phyloP scores from a whole-genome alignment of 2,888 invertebrate species.

The Dichetophora obliterata region DNA sequence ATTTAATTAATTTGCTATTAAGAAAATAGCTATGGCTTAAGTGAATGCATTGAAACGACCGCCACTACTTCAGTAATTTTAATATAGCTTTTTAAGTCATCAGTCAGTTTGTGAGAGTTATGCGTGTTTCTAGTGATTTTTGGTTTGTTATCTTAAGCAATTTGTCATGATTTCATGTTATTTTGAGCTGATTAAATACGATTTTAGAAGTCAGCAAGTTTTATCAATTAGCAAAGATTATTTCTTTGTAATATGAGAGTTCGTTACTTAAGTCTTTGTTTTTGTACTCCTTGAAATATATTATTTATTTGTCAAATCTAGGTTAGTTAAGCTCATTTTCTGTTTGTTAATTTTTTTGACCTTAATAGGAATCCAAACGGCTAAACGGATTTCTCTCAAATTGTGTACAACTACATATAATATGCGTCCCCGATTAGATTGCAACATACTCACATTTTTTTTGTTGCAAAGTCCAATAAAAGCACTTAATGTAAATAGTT shows the following conservation, averaged over 20 bases:
- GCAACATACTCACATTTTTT: no score
- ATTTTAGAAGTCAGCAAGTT: background rate
- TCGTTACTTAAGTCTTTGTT: slow-evolving; percentile 29
- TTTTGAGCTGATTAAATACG: background rate
- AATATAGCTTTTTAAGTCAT: background rate
- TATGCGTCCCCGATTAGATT: no score
- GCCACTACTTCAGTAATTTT: background rate
- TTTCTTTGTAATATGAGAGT: background rate
- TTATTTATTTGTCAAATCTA: no score
- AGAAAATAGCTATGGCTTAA: background rate
- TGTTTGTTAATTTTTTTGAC: no score
- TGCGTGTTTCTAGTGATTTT: background rate
- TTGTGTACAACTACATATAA: no score
- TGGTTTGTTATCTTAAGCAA: background rate
- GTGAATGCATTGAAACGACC: background rate
- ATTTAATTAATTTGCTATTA: slow-evolving; percentile 37
- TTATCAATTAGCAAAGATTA: no score
- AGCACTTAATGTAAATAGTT: no score
- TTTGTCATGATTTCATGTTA: background rate
- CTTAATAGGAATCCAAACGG: no score
- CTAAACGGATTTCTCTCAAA: no score
- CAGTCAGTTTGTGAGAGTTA: slow-evolving; percentile 1
- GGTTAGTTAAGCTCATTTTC: no score
- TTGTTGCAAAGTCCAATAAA: no score
- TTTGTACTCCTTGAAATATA: background rate